phyloP scores from a whole-genome alignment of 2,888 invertebrate genomes.

The Venustoraphidia nigricollis region DNA sequence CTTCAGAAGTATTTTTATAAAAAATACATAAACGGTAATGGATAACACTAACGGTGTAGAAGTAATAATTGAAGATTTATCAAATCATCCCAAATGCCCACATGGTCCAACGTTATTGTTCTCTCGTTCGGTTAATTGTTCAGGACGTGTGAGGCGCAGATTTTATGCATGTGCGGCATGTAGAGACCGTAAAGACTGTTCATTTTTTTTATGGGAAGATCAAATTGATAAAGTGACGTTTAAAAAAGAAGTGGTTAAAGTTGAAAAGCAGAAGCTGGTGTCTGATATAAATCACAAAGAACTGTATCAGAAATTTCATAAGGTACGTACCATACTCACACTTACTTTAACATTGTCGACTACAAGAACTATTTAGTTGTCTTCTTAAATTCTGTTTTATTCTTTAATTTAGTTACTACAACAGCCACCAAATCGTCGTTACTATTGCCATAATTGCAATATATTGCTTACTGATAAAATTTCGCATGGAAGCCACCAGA shows the following conservation, averaged over 20 bases:
- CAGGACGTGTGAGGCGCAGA: constrained; percentile 26
- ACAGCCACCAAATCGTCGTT: constrained; percentile 29
- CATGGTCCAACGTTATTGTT: constrained; percentile 69
- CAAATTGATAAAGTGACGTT: constrained; percentile 27
- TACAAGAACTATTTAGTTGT: too few relatives aligned
- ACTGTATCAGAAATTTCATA: constrained; percentile 34
- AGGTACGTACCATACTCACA: constrained; percentile 24
- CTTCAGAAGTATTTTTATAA: too few relatives aligned
- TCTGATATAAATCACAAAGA: constrained; percentile 36
- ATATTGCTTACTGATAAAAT: constrained; percentile 29
- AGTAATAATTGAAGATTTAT: constrained; percentile 38
- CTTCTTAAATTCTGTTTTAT: too few relatives aligned
- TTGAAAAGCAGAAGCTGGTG: constrained; percentile 28
- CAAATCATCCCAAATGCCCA: constrained; percentile 50
- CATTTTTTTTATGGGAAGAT: constrained; percentile 44
- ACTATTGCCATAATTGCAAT: constrained; percentile 50
- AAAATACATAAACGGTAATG: background rate
- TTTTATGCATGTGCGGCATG: constrained; percentile 78
- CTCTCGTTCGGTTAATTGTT: constrained; percentile 28
- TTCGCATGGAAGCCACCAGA: constrained; percentile 38
- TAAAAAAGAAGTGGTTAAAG: constrained; percentile 32
- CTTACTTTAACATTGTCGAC: too few relatives aligned
- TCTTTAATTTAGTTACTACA: constrained; percentile 27
- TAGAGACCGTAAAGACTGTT: constrained; percentile 62
- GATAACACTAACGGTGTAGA: constrained; percentile 26